Evolutionary conservation across 1,140 invertebrate genomes (phyloP).

Genomic region (Cotesia vestalis): DNA sequence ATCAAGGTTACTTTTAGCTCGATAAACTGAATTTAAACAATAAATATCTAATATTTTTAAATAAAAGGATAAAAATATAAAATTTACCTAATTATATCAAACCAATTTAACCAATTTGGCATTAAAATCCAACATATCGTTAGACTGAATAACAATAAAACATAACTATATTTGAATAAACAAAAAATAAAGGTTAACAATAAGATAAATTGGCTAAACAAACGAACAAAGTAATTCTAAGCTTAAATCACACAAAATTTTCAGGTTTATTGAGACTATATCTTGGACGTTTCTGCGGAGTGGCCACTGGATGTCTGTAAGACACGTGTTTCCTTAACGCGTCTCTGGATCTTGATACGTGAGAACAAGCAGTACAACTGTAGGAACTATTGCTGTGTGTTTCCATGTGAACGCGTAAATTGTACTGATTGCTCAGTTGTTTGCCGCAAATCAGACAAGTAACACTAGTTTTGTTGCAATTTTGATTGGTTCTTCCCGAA

Average conservation of each 20-base stretch:
- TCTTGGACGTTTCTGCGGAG: conserved; percentile 60
- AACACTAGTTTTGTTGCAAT: conserved; percentile 68
- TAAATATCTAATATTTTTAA: too few relatives aligned
- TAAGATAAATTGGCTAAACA: neutral
- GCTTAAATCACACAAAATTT: conserved; percentile 19
- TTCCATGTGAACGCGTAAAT: conserved; percentile 87
- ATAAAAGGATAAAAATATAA: too few relatives aligned
- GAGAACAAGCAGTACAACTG: conserved; percentile 83
- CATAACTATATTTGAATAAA: too few relatives aligned
- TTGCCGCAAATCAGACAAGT: conserved; percentile 88
- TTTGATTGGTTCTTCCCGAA: conserved; percentile 45
- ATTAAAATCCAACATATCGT: too few relatives aligned
- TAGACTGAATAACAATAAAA: too few relatives aligned
- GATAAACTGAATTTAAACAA: too few relatives aligned
- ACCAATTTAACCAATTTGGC: too few relatives aligned
- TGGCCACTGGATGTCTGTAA: conserved; percentile 77
- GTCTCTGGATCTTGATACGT: conserved; percentile 85
- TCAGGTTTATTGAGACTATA: conserved; percentile 48
- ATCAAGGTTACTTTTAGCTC: too few relatives aligned
- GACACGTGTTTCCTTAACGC: conserved; percentile 88
- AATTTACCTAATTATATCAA: too few relatives aligned
- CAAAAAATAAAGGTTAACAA: neutral
- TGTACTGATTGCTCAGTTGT: conserved; percentile 89
- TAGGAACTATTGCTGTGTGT: conserved; percentile 84
- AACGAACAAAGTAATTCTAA: conserved; percentile 21